These are phyloP conservation scores for Thumatha senex DNA, from an alignment of 2,888 invertebrate species.

Conservation along the genomic window DNA sequence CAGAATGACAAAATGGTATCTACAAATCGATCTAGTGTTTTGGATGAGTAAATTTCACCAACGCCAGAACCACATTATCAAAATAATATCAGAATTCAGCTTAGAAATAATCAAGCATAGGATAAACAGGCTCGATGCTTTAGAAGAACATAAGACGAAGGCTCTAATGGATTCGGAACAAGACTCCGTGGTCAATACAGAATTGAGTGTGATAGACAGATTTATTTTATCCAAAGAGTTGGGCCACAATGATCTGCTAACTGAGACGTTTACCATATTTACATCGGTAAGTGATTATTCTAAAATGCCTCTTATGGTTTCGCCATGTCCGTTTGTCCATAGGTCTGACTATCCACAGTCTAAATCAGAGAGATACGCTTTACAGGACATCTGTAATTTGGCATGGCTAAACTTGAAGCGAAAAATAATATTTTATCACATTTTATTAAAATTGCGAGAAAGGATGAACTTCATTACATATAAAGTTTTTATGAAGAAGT, in stretches of 20 bases:
- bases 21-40: slow-evolving; percentile 64
- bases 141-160: slow-evolving; percentile 30
- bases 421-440: no score
- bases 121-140: slow-evolving; percentile 37
- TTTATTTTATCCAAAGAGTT: slow-evolving; percentile 61
- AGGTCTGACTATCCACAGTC: background rate
- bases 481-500: no score
- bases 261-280: slow-evolving; percentile 68
- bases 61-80: slow-evolving; percentile 35
- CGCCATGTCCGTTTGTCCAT: no score
- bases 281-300: slow-evolving; percentile 56
- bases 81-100: slow-evolving; percentile 38
- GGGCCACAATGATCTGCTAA: slow-evolving; percentile 42
- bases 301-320: no score
- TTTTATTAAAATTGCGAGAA: no score
- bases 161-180: slow-evolving; percentile 44
- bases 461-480: no score
- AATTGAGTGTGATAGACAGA: slow-evolving; percentile 66
- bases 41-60: slow-evolving; percentile 44
- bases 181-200: slow-evolving; percentile 48
- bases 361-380: no score
- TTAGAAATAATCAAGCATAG: slow-evolving; percentile 44
- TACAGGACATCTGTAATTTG: no score
- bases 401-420: no score
- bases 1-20: slow-evolving; percentile 71